These are phyloP conservation scores for Meandrina meandrites DNA, from an alignment of 92 coral and sea anemone genomes.

Conservation along the genomic window DNA sequence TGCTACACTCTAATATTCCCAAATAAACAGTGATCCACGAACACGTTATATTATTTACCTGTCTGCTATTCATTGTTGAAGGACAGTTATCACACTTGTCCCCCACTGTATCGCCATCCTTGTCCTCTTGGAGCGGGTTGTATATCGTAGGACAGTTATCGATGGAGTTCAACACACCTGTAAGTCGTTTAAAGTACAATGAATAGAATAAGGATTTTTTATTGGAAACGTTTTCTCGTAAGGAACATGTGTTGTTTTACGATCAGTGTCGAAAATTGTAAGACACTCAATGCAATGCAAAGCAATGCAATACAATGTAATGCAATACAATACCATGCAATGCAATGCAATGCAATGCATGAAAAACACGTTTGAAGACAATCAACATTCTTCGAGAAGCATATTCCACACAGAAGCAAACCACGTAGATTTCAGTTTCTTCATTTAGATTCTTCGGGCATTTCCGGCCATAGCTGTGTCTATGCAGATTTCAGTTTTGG, in stretches of 20 bases:
- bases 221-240: background rate
- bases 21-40: background rate
- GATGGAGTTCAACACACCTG: constrained; percentile 68
- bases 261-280: background rate
- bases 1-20: background rate
- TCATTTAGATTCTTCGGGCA: too few relatives aligned
- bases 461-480: too few relatives aligned
- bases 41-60: constrained; percentile 45
- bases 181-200: background rate
- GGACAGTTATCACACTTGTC: constrained; percentile 93
- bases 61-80: constrained; percentile 54
- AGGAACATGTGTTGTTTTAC: background rate
- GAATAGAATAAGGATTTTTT: background rate
- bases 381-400: background rate
- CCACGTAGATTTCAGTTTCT: too few relatives aligned
- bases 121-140: constrained; percentile 73
- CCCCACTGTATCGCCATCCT: constrained; percentile 77
- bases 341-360: background rate
- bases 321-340: background rate
- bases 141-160: constrained; percentile 76
- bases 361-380: background rate
- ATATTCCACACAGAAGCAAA: background rate
- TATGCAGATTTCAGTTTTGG: too few relatives aligned
- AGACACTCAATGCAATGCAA: background rate
- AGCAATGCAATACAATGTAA: background rate